These are phyloP conservation scores for Lutjanus erythropterus DNA, from an alignment of 2,113 vertebrate genomes.

Conservation along the genomic window DNA sequence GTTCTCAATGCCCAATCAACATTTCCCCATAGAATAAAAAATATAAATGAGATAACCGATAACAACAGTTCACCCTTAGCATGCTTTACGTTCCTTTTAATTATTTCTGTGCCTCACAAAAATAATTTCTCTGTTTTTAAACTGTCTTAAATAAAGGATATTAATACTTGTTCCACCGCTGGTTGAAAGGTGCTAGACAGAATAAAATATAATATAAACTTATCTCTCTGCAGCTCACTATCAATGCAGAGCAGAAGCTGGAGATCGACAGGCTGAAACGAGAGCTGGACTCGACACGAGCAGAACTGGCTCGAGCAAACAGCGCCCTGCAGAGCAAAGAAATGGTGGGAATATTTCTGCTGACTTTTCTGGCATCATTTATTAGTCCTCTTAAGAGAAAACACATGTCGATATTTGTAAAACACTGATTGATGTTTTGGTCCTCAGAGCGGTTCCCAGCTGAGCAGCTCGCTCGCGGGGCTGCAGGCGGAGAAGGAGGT, in stretches of 20 bases:
- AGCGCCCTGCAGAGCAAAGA: slow-evolving; percentile 74
- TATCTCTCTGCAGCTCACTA: slow-evolving; percentile 54
- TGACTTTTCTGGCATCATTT: not conserved
- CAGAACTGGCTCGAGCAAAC: slow-evolving; percentile 64
- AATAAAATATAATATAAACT: too few species aligned
- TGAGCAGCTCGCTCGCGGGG: slow-evolving; percentile 72
- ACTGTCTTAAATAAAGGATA: not conserved
- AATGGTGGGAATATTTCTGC: slow-evolving; percentile 53
- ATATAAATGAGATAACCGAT: too few species aligned
- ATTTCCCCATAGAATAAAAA: too few species aligned
- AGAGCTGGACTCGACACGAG: slow-evolving; percentile 76
- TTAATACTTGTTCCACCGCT: not conserved
- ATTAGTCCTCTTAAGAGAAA: not conserved
- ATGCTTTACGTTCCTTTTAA: too few species aligned
- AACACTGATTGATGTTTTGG: not conserved
- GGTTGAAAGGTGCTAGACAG: not conserved
- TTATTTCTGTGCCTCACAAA: too few species aligned
- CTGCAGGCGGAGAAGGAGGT: slow-evolving; percentile 85
- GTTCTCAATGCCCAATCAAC: too few species aligned
- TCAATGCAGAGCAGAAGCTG: slow-evolving; percentile 80
- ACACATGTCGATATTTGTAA: not conserved
- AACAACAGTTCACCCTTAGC: too few species aligned
- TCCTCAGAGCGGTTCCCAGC: slow-evolving; percentile 81
- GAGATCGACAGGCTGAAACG: slow-evolving; percentile 80
- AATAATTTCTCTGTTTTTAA: too few species aligned